These are phyloP conservation scores for Andrena praecox DNA, from an alignment of 2,888 invertebrate genomes.

Conservation along the genomic window DNA sequence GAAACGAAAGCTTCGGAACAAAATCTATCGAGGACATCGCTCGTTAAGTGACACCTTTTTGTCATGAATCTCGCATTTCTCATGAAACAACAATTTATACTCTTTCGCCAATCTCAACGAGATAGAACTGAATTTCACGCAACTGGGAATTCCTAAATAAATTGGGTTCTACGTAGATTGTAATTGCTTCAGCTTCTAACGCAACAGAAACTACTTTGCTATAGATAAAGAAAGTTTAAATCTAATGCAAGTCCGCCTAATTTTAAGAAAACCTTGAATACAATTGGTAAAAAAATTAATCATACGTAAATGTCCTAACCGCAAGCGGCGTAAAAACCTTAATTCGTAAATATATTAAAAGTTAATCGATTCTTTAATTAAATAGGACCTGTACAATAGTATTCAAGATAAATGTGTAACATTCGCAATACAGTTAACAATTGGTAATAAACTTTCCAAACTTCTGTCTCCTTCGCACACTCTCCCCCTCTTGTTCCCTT, in stretches of 20 bases:
- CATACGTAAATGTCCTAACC: not conserved
- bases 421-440: conserved; percentile 35
- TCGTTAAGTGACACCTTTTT: not conserved
- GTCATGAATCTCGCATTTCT: not conserved
- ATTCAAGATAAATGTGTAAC: conserved; percentile 28
- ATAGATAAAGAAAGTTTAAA: conserved; percentile 12
- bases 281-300: not conserved
- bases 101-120: conserved; percentile 12
- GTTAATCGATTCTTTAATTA: conserved; percentile 18
- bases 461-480: not conserved
- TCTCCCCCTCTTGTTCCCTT: not conserved
- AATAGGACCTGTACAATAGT: conserved; percentile 32
- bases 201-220: conserved; percentile 21
- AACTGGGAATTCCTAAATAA: not conserved
- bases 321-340: conserved; percentile 20
- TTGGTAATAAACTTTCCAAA: conserved; percentile 34
- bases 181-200: not conserved
- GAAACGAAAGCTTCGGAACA: conserved; percentile 13
- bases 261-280: conserved; percentile 7
- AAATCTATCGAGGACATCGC: not conserved
- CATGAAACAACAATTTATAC: conserved; percentile 7
- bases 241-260: conserved; percentile 15
- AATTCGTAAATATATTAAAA: conserved; percentile 10
- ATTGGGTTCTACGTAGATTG: not conserved
- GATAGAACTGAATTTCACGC: conserved; percentile 2